A percentile compares a stretch with the other conserved stretches of the same genome.
Conservation (phyloP, 2,113 vertebrate genomes). For the Mungos mungo region DNA sequence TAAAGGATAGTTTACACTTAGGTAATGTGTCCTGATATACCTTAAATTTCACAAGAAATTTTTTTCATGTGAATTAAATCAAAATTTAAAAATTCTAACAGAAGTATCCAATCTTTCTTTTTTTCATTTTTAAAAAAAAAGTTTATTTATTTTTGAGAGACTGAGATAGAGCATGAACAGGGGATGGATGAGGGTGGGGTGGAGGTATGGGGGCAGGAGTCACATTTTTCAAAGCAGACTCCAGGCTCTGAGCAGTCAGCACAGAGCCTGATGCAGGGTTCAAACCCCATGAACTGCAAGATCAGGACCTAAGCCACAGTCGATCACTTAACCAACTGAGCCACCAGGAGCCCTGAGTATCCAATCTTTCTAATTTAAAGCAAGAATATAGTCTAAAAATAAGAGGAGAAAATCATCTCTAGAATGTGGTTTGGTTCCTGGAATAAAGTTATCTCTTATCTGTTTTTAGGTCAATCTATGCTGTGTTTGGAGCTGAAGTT, state of each 20-base stretch:
- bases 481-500: conserved; percentile 78
- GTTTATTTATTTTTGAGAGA: no score
- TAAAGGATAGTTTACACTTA: background rate
- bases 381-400: conserved; percentile 14
- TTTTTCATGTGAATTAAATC: background rate
- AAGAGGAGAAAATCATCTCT: background rate
- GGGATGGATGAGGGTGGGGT: no score
- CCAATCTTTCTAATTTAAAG: background rate
- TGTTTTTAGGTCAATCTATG: conserved; percentile 91
- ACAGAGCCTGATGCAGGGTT: no score
- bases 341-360: background rate
- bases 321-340: no score
- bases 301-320: no score
- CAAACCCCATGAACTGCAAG: no score
- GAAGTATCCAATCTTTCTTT: background rate
- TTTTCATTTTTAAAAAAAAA: no score
- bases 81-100: background rate
- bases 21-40: background rate
- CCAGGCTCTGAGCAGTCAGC: no score
- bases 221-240: no score
- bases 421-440: background rate
- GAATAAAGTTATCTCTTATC: background rate
- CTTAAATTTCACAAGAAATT: background rate
- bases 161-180: no score
- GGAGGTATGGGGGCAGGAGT: no score